A percentile compares a stretch with the other conserved stretches of the same genome.
phyloP scores from a whole-genome alignment of 2,797 vertebrate species.

The Bradypodion ventrale region DNA sequence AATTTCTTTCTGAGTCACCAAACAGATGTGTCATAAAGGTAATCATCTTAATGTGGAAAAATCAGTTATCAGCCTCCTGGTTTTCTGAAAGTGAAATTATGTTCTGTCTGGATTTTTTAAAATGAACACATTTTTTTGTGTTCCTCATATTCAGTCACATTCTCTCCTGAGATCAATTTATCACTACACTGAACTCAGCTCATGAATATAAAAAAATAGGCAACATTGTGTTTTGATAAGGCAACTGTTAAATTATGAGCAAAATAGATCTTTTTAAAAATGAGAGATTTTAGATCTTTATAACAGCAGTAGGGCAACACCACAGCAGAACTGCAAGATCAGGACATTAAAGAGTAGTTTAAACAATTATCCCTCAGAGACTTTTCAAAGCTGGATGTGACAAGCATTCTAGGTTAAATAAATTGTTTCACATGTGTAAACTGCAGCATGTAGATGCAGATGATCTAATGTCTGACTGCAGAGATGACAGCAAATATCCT shows the following conservation, averaged over 20 bases:
- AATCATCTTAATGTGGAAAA: conserved; percentile 64
- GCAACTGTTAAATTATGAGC: conserved; percentile 68
- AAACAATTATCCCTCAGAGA: conserved; percentile 41
- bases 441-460: neutral
- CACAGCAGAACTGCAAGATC: conserved; percentile 30
- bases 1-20: conserved; percentile 45
- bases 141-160: conserved; percentile 64
- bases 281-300: conserved; percentile 41
- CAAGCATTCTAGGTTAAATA: conserved; percentile 29
- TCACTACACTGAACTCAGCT: conserved; percentile 65
- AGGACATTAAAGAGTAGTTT: conserved; percentile 32
- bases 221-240: conserved; percentile 68
- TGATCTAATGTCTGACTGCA: too few species aligned
- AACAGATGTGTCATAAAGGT: conserved; percentile 69
- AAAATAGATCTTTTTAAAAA: conserved; percentile 49
- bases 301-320: conserved; percentile 44
- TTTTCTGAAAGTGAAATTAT: conserved; percentile 63
- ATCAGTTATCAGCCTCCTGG: conserved; percentile 63
- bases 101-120: conserved; percentile 62
- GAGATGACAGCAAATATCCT: too few species aligned
- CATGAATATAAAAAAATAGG: conserved; percentile 61
- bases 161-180: conserved; percentile 70
- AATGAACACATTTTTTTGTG: conserved; percentile 55
- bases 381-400: neutral
- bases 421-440: conserved; percentile 17